A percentile compares a stretch with the other conserved stretches of the same genome.
Conservation (phyloP, 2,888 invertebrate genomes). For the Cosmopolites sordidus region DNA sequence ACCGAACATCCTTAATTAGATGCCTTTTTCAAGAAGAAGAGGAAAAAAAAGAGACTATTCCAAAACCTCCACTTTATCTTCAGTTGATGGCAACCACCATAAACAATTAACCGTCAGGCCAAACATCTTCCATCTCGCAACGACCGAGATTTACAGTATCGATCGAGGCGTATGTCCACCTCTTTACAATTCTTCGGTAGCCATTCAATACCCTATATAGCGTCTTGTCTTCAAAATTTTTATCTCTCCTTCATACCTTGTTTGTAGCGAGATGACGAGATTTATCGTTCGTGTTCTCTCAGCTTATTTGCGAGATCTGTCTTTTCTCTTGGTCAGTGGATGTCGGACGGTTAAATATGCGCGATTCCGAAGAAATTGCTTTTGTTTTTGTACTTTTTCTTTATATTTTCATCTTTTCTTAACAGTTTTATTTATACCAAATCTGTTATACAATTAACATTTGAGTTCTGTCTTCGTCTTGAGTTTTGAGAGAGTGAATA, state of each 20-base stretch:
- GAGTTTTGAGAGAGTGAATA: too few species aligned
- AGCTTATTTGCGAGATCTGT: slow-evolving; percentile 41
- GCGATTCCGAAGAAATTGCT: not conserved
- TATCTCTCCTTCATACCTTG: slow-evolving; percentile 49
- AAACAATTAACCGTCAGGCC: slow-evolving; percentile 17
- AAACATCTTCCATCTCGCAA: too few species aligned
- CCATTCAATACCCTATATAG: slow-evolving; percentile 45
- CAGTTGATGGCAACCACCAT: not conserved
- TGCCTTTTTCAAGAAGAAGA: too few species aligned
- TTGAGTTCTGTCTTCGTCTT: too few species aligned
- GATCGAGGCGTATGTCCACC: slow-evolving; percentile 2
- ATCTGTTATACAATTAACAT: too few species aligned
- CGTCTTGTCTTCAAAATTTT: slow-evolving; percentile 49
- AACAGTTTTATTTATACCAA: too few species aligned
- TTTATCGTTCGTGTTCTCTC: slow-evolving; percentile 42
- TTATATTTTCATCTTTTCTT: too few species aligned
- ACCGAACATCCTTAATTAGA: too few species aligned
- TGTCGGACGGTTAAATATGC: too few species aligned
- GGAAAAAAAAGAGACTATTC: too few species aligned
- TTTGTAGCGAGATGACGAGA: slow-evolving; percentile 47
- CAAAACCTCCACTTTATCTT: too few species aligned
- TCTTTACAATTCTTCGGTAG: slow-evolving; percentile 26
- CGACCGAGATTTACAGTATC: slow-evolving; percentile 4
- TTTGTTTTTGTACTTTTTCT: slow-evolving; percentile 1
- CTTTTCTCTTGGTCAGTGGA: slow-evolving; percentile 1